phyloP scores from a whole-genome alignment of 2,888 invertebrate genomes.

The Synanthedon myopaeformis region DNA sequence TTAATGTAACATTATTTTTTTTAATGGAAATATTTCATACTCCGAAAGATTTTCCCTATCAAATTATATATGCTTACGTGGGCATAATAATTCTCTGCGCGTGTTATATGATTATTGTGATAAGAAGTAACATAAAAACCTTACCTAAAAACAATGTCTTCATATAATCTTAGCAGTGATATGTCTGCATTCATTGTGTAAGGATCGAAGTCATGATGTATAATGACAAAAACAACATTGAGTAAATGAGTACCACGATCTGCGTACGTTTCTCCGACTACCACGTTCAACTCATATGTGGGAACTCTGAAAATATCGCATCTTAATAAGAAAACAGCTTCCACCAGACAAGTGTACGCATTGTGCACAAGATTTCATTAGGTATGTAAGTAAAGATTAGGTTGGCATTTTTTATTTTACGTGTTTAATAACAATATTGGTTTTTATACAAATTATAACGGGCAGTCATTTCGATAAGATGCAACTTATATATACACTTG shows the following conservation, averaged over 20 bases:
- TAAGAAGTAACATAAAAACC: not conserved
- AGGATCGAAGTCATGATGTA: constrained; percentile 36
- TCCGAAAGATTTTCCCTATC: constrained; percentile 1
- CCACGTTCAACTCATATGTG: constrained; percentile 30
- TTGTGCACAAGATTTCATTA: no score
- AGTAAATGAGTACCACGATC: constrained; percentile 38
- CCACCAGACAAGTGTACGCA: no score
- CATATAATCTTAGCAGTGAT: constrained; percentile 33
- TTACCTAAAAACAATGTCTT: constrained; percentile 29
- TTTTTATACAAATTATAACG: no score
- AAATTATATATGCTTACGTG: not conserved
- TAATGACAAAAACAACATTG: constrained; percentile 31
- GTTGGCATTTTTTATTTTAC: no score
- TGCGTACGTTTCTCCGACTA: constrained; percentile 44
- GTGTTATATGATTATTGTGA: not conserved
- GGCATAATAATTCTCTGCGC: no score
- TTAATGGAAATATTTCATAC: constrained; percentile 1
- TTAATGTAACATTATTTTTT: not conserved
- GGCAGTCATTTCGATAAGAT: no score
- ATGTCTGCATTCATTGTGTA: constrained; percentile 34
- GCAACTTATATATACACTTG: no score
- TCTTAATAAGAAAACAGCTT: no score
- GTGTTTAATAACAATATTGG: no score
- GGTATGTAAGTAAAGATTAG: no score
- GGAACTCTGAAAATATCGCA: constrained; percentile 32